These are phyloP conservation scores for Apodemus speciosus DNA, from an alignment of 2,113 vertebrate genomes.

Conservation along the genomic window DNA sequence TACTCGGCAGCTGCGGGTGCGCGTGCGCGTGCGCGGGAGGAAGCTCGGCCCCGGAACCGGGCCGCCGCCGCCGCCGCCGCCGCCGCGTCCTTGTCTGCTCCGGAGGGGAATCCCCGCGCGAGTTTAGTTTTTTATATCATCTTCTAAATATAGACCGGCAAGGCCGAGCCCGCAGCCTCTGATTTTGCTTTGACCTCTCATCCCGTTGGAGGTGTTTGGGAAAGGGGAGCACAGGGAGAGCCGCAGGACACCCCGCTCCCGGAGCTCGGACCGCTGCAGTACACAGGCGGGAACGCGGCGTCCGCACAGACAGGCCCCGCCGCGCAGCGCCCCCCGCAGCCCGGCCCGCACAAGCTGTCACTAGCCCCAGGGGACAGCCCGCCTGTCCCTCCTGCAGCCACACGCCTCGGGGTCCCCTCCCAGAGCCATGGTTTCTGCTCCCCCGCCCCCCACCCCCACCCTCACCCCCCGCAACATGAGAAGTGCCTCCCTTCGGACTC, in stretches of 20 bases:
- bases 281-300: neutral
- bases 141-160: conserved; percentile 50
- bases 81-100: neutral
- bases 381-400: neutral
- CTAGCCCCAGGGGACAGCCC: neutral
- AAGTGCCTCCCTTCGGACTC: neutral
- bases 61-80: neutral
- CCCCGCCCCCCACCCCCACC: no score
- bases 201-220: neutral
- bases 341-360: neutral
- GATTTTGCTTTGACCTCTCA: neutral
- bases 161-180: neutral
- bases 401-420: neutral
- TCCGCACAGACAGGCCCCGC: neutral
- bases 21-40: neutral
- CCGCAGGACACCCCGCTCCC: neutral
- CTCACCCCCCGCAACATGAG: neutral
- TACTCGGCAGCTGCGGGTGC: neutral
- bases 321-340: neutral
- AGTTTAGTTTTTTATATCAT: neutral
- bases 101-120: conserved; percentile 28
- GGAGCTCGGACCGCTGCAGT: neutral
- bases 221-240: neutral
- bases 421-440: neutral
- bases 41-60: neutral